Percentiles rank a stretch among this genome's conserved stretches.
These are phyloP conservation scores for Periophthalmodon schlosseri DNA, from an alignment of 2,113 vertebrate genomes.

Conservation along the genomic window DNA sequence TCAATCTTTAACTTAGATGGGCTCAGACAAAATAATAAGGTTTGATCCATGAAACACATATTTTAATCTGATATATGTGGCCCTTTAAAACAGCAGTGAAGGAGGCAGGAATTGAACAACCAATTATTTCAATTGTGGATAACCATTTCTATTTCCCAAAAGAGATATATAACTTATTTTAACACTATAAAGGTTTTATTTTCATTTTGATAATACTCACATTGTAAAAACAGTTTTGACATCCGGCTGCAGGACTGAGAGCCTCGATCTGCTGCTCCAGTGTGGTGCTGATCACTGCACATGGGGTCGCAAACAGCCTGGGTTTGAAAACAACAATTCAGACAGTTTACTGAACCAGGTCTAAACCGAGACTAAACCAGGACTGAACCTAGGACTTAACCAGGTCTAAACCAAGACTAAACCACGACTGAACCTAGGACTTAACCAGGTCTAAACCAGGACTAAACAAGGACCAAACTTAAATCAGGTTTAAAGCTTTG, in stretches of 20 bases:
- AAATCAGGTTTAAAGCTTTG: neutral
- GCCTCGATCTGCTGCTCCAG: constrained; percentile 40
- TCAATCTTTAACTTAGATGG: too few relatives aligned
- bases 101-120: too few relatives aligned
- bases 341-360: too few relatives aligned
- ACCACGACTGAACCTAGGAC: neutral
- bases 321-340: neutral
- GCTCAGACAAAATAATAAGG: too few relatives aligned
- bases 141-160: too few relatives aligned
- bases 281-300: constrained; percentile 11
- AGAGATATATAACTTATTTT: too few relatives aligned
- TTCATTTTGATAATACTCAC: neutral
- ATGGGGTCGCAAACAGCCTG: constrained; percentile 47
- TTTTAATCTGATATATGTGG: too few relatives aligned
- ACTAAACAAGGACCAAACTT: neutral
- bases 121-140: too few relatives aligned
- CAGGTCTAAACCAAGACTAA: neutral
- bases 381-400: neutral
- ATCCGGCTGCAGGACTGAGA: constrained; percentile 19
- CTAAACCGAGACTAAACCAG: too few relatives aligned
- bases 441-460: neutral
- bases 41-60: too few relatives aligned
- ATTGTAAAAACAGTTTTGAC: constrained; percentile 28
- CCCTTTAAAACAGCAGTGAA: too few relatives aligned
- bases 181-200: too few relatives aligned